Percentiles rank a stretch among this genome's conserved stretches.
These are phyloP conservation scores for Portevinia maculata DNA, from an alignment of 2,888 invertebrate genomes.

Conservation along the genomic window DNA sequence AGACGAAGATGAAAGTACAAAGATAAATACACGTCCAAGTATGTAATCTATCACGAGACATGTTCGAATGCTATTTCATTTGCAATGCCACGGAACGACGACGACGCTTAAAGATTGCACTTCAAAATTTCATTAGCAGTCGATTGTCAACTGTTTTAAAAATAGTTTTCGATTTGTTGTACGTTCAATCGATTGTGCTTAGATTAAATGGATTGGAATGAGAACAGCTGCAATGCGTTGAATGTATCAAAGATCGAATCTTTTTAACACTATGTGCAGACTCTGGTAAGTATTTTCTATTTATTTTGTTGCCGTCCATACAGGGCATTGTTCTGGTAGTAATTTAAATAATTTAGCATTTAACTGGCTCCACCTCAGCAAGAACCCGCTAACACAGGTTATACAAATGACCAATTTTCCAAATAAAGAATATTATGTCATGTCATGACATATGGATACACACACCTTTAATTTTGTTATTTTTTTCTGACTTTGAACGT, in stretches of 20 bases:
- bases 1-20: constrained; percentile 14
- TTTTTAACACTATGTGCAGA: constrained; percentile 42
- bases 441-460: constrained; percentile 29
- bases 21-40: neutral
- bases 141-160: constrained; percentile 64
- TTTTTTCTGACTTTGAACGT: constrained; percentile 7
- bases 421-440: constrained; percentile 63
- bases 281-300: neutral
- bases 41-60: constrained; percentile 27
- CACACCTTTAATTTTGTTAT: constrained; percentile 45
- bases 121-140: constrained; percentile 55
- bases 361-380: constrained; percentile 28
- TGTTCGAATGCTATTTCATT: constrained; percentile 21
- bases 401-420: constrained; percentile 56
- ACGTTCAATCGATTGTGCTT: constrained; percentile 57
- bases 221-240: constrained; percentile 39
- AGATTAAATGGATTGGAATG: constrained; percentile 38
- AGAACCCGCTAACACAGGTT: constrained; percentile 5
- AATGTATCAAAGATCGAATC: constrained; percentile 27
- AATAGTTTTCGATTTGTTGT: constrained; percentile 60
- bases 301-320: constrained; percentile 11
- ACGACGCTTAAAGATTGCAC: constrained; percentile 35
- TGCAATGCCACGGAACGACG: constrained; percentile 17
- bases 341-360: constrained; percentile 20
- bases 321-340: constrained; percentile 24